Conservation (phyloP, 2,113 vertebrate species). For the Geothlypis trichas region DNA sequence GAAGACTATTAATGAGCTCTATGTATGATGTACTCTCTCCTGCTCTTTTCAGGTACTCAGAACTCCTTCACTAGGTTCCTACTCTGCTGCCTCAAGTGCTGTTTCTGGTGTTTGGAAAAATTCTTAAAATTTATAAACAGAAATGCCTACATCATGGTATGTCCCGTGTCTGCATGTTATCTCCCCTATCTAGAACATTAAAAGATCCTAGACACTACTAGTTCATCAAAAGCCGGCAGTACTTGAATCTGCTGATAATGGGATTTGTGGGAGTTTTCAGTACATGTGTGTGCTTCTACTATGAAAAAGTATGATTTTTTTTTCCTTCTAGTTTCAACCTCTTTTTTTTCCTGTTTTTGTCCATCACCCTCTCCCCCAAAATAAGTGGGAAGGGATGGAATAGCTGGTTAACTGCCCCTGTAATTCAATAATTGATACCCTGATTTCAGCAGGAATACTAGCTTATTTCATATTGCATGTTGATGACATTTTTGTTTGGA, state of each 20-base stretch:
- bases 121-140: slow-evolving; percentile 94
- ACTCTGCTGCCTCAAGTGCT: slow-evolving; percentile 91
- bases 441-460: neutral
- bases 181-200: neutral
- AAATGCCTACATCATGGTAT: slow-evolving; percentile 98
- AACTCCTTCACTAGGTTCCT: slow-evolving; percentile 83
- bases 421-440: neutral
- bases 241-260: neutral
- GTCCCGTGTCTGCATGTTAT: slow-evolving; percentile 17
- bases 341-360: neutral
- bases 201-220: neutral
- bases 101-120: slow-evolving; percentile 97
- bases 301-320: neutral
- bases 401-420: neutral
- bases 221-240: neutral
- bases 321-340: neutral
- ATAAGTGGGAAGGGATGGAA: neutral
- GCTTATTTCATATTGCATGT: neutral
- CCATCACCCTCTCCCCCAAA: neutral
- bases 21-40: neutral
- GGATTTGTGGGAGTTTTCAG: neutral
- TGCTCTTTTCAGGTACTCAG: slow-evolving; percentile 77
- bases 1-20: neutral
- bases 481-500: neutral
- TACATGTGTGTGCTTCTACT: neutral